Base-by-base conservation (phyloP, 2,797 vertebrate species). In the Oryzias dopingdopingensis region DNA sequence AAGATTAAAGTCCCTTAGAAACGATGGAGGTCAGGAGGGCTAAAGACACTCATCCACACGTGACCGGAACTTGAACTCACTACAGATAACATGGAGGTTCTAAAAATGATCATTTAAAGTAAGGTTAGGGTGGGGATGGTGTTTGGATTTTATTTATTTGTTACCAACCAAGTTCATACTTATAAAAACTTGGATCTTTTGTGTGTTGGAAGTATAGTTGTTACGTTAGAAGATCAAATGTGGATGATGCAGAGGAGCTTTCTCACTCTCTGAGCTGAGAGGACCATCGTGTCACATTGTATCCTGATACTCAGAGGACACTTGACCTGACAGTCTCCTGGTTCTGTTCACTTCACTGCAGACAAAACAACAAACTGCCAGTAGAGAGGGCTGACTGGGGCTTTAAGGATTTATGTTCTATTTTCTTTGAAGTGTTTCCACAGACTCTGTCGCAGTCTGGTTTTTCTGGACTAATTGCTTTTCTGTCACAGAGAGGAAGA, bases 381-480 rank as follows among this genome's bases (percentile, higher is more conserved):
- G 72, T 70, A 76, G 62, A 44, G 68, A 56, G 62, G 67, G 72
- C 72, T 59, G 75, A 61, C 71, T 60, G 68, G 63, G 70, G 66
- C 86, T 80, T 77, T 57, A 80, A 83, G 79, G 81, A 83, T 84
- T 84, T 74, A 71, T 67, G 63, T 68, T 72, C 72, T 24, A 61
- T 58, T 69, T 75, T 82, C 80, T 89, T 84, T 87, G 77, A 85
- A 87, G 82, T 79, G 69, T 61, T 79, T 67, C 78, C 71, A 75
- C 70, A 56, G 72, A 80, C 78, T 77, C 61, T 20, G 66, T 87
- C 86, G 89, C 88, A 86, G 87, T 85, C 75, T 87, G 83, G 77
- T 82, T 83, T 89, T 88, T 87, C 81, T 83, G 67, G 61, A 85
- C 81, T 87, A 90, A 90, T 88, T 88, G 82, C 79, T 77, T 83